Conservation (phyloP, 2,888 invertebrate species). For the Drepana falcataria region DNA sequence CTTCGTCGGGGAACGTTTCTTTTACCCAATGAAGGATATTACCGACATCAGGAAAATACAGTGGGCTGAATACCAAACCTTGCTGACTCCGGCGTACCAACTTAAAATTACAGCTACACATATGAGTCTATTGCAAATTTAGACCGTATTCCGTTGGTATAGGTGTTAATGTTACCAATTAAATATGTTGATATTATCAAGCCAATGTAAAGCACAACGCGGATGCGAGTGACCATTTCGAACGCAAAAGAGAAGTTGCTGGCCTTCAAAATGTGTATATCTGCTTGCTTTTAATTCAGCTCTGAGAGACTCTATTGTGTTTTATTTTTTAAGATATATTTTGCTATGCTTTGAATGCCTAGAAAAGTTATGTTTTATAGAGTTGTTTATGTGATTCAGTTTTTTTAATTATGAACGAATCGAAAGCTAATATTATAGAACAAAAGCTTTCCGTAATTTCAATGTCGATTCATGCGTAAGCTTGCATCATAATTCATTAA, state of each 20-base stretch:
- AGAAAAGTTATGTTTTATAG: no score
- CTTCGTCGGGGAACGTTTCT: no score
- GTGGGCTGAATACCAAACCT: slow-evolving; percentile 34
- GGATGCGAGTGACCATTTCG: slow-evolving; percentile 62
- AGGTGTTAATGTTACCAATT: slow-evolving; percentile 17
- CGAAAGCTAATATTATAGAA: neutral
- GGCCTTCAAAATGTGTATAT: slow-evolving; percentile 54
- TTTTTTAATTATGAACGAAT: neutral
- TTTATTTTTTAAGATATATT: neutral
- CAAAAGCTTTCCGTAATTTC: neutral
- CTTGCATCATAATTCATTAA: neutral
- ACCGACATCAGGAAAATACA: neutral
- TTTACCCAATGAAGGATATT: no score
- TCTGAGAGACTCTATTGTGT: slow-evolving; percentile 11
- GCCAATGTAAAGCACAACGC: slow-evolving; percentile 42
- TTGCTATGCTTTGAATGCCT: neutral
- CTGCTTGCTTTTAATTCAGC: slow-evolving; percentile 24
- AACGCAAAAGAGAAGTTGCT: slow-evolving; percentile 56
- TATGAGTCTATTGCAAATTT: slow-evolving; percentile 13
- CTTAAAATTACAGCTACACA: slow-evolving; percentile 12
- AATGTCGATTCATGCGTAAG: neutral
- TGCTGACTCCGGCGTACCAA: slow-evolving; percentile 30
- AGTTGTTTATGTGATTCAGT: neutral
- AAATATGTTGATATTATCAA: slow-evolving; percentile 18
- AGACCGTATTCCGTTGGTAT: slow-evolving; percentile 23